Evolutionary conservation across 2,888 invertebrate species (phyloP).

Genomic region (Laothoe populi): DNA sequence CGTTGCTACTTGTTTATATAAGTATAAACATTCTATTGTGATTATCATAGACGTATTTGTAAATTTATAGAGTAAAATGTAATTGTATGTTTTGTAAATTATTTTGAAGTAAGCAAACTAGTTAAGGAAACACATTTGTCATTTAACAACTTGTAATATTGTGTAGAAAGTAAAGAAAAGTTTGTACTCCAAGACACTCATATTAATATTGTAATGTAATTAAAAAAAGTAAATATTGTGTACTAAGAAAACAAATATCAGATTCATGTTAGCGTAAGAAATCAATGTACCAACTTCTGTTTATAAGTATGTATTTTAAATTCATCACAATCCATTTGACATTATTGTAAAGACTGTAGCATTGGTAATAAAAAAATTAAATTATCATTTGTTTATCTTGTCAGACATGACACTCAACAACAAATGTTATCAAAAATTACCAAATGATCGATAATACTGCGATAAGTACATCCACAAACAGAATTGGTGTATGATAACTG

Average conservation of each 20-base stretch:
- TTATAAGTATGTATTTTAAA: constrained; percentile 58
- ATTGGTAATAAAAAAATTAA: constrained; percentile 75
- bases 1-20: constrained; percentile 49
- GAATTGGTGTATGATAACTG: not conserved
- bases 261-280: constrained; percentile 51
- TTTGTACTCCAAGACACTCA: constrained; percentile 17
- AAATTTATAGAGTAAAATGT: constrained; percentile 47
- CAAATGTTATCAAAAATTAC: constrained; percentile 10
- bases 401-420: constrained; percentile 22
- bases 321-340: constrained; percentile 63
- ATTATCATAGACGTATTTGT: constrained; percentile 57
- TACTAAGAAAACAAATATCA: constrained; percentile 44
- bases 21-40: constrained; percentile 58
- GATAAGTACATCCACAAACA: not conserved
- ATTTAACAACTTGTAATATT: constrained; percentile 11
- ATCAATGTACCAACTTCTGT: constrained; percentile 60
- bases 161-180: constrained; percentile 35
- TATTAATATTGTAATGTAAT: constrained; percentile 37
- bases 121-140: constrained; percentile 3
- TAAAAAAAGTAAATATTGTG: constrained; percentile 21
- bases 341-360: constrained; percentile 72
- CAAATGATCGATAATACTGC: not conserved
- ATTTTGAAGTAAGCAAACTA: constrained; percentile 39
- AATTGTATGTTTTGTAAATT: constrained; percentile 55
- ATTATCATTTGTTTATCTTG: constrained; percentile 45